Evolutionary conservation across 2,113 vertebrate genomes (phyloP).

Genomic region (Heterotis niloticus): DNA sequence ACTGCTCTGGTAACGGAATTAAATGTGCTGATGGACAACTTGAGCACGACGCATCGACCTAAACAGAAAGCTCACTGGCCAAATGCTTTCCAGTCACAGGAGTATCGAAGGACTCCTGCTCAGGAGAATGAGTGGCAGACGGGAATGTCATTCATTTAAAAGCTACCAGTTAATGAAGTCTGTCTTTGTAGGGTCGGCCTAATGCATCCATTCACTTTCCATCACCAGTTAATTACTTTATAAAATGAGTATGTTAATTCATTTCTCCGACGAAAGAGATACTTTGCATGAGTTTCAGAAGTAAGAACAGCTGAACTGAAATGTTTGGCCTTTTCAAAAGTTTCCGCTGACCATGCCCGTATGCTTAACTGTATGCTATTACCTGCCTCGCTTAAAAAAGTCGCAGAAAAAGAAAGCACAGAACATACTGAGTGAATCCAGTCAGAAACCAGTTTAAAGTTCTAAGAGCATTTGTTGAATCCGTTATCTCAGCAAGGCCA

Average conservation of each 20-base stretch:
- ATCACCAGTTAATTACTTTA: constrained; percentile 39
- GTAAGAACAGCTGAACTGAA: constrained; percentile 22
- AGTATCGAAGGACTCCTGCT: constrained; percentile 22
- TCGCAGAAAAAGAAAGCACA: neutral
- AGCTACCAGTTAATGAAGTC: constrained; percentile 32
- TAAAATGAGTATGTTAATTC: constrained; percentile 39
- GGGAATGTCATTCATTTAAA: constrained; percentile 36
- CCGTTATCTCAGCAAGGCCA: too few relatives aligned
- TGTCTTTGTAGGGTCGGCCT: constrained; percentile 29
- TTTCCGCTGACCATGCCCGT: neutral
- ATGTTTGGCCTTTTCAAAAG: constrained; percentile 17
- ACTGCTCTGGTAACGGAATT: constrained; percentile 20
- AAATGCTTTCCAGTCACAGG: constrained; percentile 19
- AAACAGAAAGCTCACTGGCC: constrained; percentile 26
- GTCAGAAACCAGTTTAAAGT: too few relatives aligned
- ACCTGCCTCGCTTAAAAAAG: constrained; percentile 9
- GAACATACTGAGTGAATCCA: too few relatives aligned
- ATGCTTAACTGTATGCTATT: constrained; percentile 12
- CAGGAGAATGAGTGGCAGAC: constrained; percentile 14
- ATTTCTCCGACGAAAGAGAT: constrained; percentile 26
- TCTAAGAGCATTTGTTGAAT: too few relatives aligned
- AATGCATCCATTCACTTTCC: constrained; percentile 38
- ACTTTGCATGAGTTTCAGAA: constrained; percentile 33
- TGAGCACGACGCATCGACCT: constrained; percentile 26
- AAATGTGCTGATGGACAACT: constrained; percentile 41